Evolutionary conservation across 2,113 vertebrate genomes (phyloP).

Genomic region (Mormoops blainvillei): DNA sequence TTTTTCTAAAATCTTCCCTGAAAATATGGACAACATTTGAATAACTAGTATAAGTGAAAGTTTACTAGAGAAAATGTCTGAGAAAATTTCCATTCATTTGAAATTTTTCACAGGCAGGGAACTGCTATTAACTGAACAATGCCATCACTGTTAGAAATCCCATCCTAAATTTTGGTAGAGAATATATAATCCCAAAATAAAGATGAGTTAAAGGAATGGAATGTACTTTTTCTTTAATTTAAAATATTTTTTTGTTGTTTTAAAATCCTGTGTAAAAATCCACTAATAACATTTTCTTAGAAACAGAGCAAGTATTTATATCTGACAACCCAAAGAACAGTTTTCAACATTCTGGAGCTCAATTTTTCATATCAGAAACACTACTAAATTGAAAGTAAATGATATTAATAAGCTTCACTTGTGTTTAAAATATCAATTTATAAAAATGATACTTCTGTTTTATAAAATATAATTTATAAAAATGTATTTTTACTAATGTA

Average conservation of each 20-base stretch:
- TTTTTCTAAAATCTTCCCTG: not conserved
- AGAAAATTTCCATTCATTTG: constrained; percentile 22
- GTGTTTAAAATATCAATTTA: not conserved
- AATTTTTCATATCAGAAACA: not conserved
- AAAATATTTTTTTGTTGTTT: not conserved
- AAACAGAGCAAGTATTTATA: not conserved
- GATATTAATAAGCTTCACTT: not conserved
- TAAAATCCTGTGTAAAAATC: not conserved
- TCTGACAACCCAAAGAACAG: not conserved
- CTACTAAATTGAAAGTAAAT: not conserved
- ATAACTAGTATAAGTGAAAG: not conserved
- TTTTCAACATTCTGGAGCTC: not conserved
- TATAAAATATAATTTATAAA: not conserved
- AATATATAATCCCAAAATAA: not conserved
- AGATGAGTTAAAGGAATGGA: not conserved
- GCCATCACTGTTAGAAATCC: not conserved
- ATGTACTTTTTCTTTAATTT: constrained; percentile 38
- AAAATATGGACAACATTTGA: constrained; percentile 20
- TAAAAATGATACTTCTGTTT: not conserved
- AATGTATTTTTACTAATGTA: not conserved
- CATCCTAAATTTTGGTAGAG: constrained; percentile 22
- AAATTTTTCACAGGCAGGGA: constrained; percentile 19
- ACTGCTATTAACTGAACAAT: constrained; percentile 37
- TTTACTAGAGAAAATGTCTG: constrained; percentile 56
- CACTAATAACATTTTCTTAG: not conserved